phyloP scores from a whole-genome alignment of 2,113 vertebrate genomes.

The Cavia aperea region DNA sequence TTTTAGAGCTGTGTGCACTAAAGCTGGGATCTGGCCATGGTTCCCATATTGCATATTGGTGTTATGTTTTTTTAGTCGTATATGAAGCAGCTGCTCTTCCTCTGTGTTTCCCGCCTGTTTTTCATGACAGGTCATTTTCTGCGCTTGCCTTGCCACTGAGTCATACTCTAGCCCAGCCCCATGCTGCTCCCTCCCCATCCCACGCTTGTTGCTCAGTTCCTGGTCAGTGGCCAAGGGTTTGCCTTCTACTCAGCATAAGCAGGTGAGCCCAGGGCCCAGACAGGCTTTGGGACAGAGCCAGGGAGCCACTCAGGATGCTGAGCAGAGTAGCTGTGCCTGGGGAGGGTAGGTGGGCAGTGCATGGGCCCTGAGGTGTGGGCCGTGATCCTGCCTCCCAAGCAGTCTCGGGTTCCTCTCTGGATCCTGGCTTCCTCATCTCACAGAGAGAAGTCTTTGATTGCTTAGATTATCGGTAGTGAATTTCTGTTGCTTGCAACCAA shows the following conservation, averaged over 20 bases:
- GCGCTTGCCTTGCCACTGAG: neutral
- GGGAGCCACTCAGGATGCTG: neutral
- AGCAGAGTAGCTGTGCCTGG: neutral
- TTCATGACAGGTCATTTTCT: neutral
- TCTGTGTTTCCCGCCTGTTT: no score
- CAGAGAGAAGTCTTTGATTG: neutral
- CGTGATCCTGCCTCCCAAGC: neutral
- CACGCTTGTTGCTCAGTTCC: neutral
- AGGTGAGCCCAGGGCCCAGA: neutral
- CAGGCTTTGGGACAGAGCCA: neutral
- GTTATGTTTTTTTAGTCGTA: neutral
- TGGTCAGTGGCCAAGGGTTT: neutral
- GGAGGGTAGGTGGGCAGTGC: neutral
- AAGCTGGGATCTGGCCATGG: neutral
- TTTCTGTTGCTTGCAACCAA: conserved; percentile 25
- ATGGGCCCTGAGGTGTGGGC: neutral
- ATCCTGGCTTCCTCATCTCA: neutral
- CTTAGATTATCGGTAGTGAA: neutral
- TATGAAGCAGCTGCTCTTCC: neutral
- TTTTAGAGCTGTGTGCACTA: neutral
- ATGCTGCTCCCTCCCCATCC: neutral
- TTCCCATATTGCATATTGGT: neutral
- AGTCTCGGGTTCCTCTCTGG: neutral
- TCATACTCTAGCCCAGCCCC: neutral
- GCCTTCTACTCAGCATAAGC: neutral